Conservation (phyloP, 2,888 invertebrate genomes). For the Rapana venosa region DNA sequence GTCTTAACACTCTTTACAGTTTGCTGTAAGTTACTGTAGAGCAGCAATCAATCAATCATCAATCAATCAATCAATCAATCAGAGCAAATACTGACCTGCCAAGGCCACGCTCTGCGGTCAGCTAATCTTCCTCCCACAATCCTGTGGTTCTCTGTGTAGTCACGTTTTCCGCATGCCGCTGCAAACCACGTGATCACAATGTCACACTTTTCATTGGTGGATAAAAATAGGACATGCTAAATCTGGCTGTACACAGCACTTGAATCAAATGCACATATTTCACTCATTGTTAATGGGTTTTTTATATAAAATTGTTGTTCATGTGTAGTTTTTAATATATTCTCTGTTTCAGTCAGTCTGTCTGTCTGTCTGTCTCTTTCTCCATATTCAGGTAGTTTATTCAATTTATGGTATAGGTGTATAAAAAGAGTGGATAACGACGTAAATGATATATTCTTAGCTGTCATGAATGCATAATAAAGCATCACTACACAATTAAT, state of each 20-base stretch:
- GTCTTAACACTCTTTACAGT: no score
- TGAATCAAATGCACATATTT: neutral
- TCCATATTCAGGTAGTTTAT: no score
- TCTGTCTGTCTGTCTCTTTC: no score
- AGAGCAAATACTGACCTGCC: neutral
- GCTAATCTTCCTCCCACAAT: neutral
- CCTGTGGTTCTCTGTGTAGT: neutral
- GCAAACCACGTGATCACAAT: neutral
- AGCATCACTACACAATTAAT: no score
- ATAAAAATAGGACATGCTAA: neutral
- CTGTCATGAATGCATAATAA: no score
- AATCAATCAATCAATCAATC: no score
- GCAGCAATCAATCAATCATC: no score
- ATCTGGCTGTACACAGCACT: neutral
- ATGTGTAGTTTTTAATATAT: neutral
- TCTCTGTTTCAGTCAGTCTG: neutral
- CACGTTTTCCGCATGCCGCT: neutral
- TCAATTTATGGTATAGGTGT: no score
- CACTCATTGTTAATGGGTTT: neutral
- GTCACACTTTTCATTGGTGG: neutral
- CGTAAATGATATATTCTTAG: no score
- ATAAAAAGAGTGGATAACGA: no score
- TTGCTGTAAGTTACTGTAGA: no score
- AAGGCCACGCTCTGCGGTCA: neutral
- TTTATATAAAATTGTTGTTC: neutral